Percentiles rank a stretch among this genome's conserved stretches.
phyloP scores from a whole-genome alignment of 2,888 invertebrate genomes.

The Lasioglossum calceatum region DNA sequence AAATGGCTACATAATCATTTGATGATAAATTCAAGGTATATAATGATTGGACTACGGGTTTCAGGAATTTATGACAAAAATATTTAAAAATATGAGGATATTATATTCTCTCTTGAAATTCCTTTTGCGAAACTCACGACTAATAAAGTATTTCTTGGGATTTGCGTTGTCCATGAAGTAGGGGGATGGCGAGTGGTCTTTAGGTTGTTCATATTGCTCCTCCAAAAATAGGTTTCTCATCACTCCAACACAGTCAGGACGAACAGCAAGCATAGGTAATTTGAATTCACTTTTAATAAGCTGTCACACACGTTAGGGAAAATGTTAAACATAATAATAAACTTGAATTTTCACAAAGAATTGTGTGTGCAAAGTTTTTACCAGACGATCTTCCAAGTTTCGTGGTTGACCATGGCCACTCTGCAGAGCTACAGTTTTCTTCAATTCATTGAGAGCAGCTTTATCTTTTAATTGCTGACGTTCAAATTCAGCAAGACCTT shows the following conservation, averaged over 20 bases:
- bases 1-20: conserved; percentile 66
- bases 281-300: conserved; percentile 89
- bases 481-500: conserved; percentile 91
- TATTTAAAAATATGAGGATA: neutral
- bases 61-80: neutral
- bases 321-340: neutral
- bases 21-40: conserved; percentile 38
- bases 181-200: conserved; percentile 87
- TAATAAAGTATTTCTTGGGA: conserved; percentile 88
- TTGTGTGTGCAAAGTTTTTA: conserved; percentile 78
- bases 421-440: conserved; percentile 87
- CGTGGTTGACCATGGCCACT: conserved; percentile 88
- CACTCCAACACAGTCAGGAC: conserved; percentile 89
- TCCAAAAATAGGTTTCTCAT: conserved; percentile 87
- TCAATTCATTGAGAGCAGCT: conserved; percentile 87
- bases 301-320: conserved; percentile 82
- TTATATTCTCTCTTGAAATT: neutral
- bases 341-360: neutral
- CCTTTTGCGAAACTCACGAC: conserved; percentile 85
- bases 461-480: conserved; percentile 86
- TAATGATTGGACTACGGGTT: neutral
- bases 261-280: conserved; percentile 88
- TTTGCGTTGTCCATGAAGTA: conserved; percentile 88
- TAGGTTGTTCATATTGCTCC: conserved; percentile 87
- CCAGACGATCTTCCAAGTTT: conserved; percentile 87